Evolutionary conservation across 2,888 invertebrate species (phyloP).

Genomic region (Stenodema calcarata): DNA sequence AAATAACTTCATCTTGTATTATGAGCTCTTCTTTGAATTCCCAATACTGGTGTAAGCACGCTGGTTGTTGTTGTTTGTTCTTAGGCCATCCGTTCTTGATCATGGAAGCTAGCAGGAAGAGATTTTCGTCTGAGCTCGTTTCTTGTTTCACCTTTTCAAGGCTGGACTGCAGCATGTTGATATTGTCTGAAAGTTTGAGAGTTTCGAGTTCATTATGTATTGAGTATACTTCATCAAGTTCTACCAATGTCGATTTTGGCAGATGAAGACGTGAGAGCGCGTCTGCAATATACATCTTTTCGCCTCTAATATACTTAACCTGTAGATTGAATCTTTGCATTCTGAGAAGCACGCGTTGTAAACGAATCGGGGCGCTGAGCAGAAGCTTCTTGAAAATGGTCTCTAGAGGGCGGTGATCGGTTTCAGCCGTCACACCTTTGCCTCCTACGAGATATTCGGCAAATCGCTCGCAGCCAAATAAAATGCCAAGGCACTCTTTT

Average conservation of each 20-base stretch:
- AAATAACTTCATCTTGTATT: conserved; percentile 24
- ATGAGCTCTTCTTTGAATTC: neutral
- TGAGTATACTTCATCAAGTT: neutral
- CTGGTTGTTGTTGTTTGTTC: neutral
- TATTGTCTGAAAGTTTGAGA: neutral
- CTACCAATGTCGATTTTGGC: neutral
- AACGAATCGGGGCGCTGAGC: conserved; percentile 41
- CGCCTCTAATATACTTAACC: conserved; percentile 17
- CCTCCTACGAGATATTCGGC: neutral
- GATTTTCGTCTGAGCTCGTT: neutral
- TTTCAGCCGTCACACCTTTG: neutral
- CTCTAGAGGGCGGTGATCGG: conserved; percentile 6
- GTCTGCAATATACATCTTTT: neutral
- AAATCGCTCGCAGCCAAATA: neutral
- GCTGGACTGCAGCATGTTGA: neutral
- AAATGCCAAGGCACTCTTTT: neutral
- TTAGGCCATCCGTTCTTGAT: conserved; percentile 3
- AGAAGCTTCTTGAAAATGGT: neutral
- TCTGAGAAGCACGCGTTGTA: conserved; percentile 49
- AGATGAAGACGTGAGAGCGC: neutral
- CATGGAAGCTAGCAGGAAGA: neutral
- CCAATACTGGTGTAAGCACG: neutral
- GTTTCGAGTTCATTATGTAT: neutral
- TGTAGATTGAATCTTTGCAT: neutral
- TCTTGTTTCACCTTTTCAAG: neutral